phyloP scores from a whole-genome alignment of 2,113 vertebrate genomes.

The Cryptotis parvus region DNA sequence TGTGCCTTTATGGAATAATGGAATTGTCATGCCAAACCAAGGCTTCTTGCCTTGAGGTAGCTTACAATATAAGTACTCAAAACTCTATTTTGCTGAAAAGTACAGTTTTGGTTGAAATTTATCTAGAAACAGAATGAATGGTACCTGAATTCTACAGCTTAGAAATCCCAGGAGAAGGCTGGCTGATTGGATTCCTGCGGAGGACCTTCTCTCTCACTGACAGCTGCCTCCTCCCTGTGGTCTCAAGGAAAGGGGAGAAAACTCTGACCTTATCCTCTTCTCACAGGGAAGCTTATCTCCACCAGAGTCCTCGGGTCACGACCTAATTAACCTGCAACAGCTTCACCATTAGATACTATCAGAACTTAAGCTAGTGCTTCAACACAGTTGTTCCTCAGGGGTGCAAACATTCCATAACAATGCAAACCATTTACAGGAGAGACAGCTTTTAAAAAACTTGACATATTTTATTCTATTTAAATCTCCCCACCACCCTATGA shows the following conservation, averaged over 20 bases:
- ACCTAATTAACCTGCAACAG: neutral
- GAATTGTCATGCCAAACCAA: neutral
- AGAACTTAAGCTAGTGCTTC: neutral
- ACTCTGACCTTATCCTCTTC: neutral
- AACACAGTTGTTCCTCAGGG: neutral
- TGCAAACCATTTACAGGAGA: neutral
- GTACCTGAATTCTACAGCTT: neutral
- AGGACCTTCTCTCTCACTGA: neutral
- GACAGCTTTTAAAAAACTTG: too few relatives aligned
- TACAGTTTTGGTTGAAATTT: neutral
- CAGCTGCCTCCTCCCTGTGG: neutral
- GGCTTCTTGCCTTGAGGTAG: neutral
- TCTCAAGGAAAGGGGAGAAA: neutral
- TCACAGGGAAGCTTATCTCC: neutral
- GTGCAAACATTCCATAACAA: neutral
- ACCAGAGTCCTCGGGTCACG: neutral
- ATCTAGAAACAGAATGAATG: neutral
- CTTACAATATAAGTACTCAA: neutral
- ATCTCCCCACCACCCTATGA: neutral
- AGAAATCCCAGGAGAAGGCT: neutral
- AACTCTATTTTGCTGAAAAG: neutral
- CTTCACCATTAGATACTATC: neutral
- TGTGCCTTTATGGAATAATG: neutral
- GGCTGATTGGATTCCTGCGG: neutral
- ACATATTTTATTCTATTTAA: neutral